phyloP scores from a whole-genome alignment of 1,140 invertebrate genomes.

The Trichonephila inaurata region DNA sequence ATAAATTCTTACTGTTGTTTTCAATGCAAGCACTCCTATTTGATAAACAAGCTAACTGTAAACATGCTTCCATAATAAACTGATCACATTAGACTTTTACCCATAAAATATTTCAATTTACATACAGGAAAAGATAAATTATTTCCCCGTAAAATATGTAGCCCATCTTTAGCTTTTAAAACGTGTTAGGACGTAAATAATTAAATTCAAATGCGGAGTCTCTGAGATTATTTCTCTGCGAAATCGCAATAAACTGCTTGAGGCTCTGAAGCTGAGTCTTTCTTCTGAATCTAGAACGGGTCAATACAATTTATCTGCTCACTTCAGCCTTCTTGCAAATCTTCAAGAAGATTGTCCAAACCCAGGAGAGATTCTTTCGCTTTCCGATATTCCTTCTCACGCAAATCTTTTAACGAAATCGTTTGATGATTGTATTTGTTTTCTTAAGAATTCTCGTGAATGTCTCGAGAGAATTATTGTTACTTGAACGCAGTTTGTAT shows the following conservation, averaged over 20 bases:
- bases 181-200: constrained; percentile 20
- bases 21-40: neutral
- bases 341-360: constrained; percentile 28
- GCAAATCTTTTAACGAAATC: constrained; percentile 40
- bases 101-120: neutral
- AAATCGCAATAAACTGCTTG: constrained; percentile 6
- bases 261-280: constrained; percentile 2
- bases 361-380: constrained; percentile 3
- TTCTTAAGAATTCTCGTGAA: constrained; percentile 12
- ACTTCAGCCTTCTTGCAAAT: constrained; percentile 35
- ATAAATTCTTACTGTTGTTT: too few relatives aligned
- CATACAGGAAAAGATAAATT: neutral
- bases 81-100: neutral
- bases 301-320: constrained; percentile 58
- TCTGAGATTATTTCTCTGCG: constrained; percentile 3
- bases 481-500: neutral
- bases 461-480: neutral
- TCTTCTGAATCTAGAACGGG: neutral
- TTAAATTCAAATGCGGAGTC: constrained; percentile 27
- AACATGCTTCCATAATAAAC: neutral
- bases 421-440: constrained; percentile 28
- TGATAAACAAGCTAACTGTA: neutral
- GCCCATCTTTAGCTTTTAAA: neutral
- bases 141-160: constrained; percentile 13
- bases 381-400: constrained; percentile 36